Evolutionary conservation across 2,888 invertebrate genomes (phyloP).

Genomic region (Dasypolia templi): DNA sequence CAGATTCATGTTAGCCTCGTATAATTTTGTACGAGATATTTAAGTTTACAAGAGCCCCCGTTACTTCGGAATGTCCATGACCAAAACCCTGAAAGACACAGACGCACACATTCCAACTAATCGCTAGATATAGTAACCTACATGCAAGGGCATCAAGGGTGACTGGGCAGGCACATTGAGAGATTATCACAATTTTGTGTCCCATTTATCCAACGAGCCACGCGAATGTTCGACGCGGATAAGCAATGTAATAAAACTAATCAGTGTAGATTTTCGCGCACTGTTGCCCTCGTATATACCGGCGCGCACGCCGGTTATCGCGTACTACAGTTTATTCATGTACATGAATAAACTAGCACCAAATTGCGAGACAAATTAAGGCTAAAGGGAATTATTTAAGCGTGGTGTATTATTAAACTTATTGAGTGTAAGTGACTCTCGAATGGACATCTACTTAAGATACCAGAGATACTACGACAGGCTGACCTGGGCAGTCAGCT

Average conservation of each 20-base stretch:
- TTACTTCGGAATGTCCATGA: neutral
- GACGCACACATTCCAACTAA: neutral
- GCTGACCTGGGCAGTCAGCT: neutral
- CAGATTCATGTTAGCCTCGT: no score
- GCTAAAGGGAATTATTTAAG: neutral
- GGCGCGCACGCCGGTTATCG: conserved; percentile 33
- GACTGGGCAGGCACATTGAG: conserved; percentile 18
- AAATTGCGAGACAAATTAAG: neutral
- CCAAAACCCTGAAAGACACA: neutral
- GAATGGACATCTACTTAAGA: neutral
- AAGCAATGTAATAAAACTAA: conserved; percentile 71
- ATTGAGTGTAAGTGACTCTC: neutral
- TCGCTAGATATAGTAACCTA: neutral
- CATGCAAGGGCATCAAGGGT: conserved; percentile 25
- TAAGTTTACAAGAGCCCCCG: neutral
- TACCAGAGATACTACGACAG: neutral
- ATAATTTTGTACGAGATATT: neutral
- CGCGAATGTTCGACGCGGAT: conserved; percentile 64
- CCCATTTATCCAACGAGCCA: conserved; percentile 67
- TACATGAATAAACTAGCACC: conserved; percentile 26
- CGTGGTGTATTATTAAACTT: no score
- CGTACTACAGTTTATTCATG: no score
- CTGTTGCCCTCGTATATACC: conserved; percentile 60
- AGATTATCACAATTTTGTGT: conserved; percentile 64
- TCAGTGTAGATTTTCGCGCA: conserved; percentile 65